Evolutionary conservation across 2,888 invertebrate genomes (phyloP), one percentile per base, ranked within the genome.

Genomic region (Sinopyrophorus schimmeli): DNA sequence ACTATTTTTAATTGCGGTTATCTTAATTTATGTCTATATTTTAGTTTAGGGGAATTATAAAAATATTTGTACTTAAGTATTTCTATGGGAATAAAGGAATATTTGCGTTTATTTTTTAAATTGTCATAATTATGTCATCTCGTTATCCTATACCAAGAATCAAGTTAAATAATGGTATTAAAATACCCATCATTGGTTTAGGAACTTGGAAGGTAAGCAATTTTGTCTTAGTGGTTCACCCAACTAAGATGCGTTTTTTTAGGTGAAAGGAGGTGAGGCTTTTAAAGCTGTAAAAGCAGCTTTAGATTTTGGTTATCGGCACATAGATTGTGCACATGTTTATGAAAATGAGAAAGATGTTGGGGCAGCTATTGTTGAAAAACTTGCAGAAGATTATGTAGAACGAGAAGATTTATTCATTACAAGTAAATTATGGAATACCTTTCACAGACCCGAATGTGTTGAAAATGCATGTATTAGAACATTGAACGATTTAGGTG

Each of bases 361-460:
- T 0, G 88, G 88, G 0, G 70, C 71, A 12, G 82, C 81, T 0
- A 65, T 88, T 7, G 72, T 77, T 16, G 72, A 76, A 34, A 86
- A 85, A 71, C 77, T 87, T 2, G 63, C 70, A 0, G 80, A 82
- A 39, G 84, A 84, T 0, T 76, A 79, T 0, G 76, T 86, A 0
- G 82, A 78, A 57, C 75, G 87, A 21, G 80, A 84, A 54, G 86
- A 88, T 10, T 71, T 87, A 0, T 87, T 82, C 67, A 76, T 87
- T 42, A 82, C 80, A 1, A 81, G 81, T 52, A 87, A 87, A 70
- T 62, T 83, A 0, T 84, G 83, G 83, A 81, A 91, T 74, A 92
- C 89, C 0, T 88, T 81, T 71, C 94, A 94, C 70, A 80, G 81
- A 3, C 81, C 84, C 0, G 86, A 89, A 49, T 72, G 87, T 56